These are phyloP conservation scores for Andrena fulva DNA, from an alignment of 2,888 invertebrate genomes.

Conservation along the genomic window DNA sequence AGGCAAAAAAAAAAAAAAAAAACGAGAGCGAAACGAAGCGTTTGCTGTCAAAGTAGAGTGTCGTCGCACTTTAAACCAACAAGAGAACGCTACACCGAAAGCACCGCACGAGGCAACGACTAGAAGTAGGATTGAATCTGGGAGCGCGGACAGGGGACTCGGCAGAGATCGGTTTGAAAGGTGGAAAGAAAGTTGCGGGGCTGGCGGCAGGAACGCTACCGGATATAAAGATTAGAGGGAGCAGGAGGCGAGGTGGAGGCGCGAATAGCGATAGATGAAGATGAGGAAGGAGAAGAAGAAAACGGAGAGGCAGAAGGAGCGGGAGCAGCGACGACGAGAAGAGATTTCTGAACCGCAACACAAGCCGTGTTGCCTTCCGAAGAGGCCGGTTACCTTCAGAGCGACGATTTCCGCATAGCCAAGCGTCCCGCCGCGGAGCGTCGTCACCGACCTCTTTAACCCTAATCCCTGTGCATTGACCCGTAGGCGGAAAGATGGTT, in stretches of 20 bases:
- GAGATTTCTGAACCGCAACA: slow-evolving; percentile 68
- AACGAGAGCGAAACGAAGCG: slow-evolving; percentile 2
- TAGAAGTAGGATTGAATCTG: slow-evolving; percentile 66
- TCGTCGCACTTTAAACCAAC: slow-evolving; percentile 68
- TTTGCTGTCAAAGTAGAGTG: slow-evolving; percentile 13
- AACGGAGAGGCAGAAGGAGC: slow-evolving; percentile 40
- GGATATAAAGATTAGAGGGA: slow-evolving; percentile 17
- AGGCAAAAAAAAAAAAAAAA: not conserved
- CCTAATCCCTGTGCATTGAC: slow-evolving; percentile 88
- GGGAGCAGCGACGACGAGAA: slow-evolving; percentile 58
- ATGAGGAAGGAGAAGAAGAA: slow-evolving; percentile 6
- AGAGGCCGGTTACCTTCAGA: slow-evolving; percentile 92
- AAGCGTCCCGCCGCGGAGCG: slow-evolving; percentile 93
- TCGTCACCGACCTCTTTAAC: slow-evolving; percentile 96
- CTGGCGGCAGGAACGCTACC: slow-evolving; percentile 25
- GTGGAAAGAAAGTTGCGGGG: slow-evolving; percentile 33
- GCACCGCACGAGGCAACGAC: slow-evolving; percentile 82
- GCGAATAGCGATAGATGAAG: slow-evolving; percentile 28
- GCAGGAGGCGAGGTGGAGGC: not conserved
- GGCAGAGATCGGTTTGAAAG: slow-evolving; percentile 20
- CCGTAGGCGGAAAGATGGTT: slow-evolving; percentile 83
- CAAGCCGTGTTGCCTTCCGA: slow-evolving; percentile 70
- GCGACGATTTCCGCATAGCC: slow-evolving; percentile 98
- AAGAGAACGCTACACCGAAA: slow-evolving; percentile 82
- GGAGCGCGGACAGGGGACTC: slow-evolving; percentile 34